Evolutionary conservation across 2,797 vertebrate genomes (phyloP).

Genomic region (Rhadinocentrus ornatus): DNA sequence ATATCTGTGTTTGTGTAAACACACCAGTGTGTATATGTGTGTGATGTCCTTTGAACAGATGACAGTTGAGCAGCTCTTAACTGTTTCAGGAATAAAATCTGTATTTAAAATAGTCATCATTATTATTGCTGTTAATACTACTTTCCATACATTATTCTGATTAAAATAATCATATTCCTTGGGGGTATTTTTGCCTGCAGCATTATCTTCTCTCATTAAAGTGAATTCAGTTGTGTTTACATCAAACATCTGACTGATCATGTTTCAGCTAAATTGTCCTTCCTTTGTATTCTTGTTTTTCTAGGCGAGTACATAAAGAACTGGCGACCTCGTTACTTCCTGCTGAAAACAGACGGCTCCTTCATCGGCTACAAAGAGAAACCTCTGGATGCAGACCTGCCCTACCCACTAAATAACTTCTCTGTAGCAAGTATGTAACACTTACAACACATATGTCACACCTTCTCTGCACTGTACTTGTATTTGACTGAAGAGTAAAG

Average conservation of each 20-base stretch:
- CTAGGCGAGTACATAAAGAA: conserved; percentile 99
- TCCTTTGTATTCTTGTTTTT: conserved; percentile 34
- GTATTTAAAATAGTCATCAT: conserved; percentile 56
- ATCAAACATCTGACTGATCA: neutral
- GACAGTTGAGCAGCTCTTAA: conserved; percentile 58
- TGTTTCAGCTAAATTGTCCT: neutral
- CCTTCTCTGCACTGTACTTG: neutral
- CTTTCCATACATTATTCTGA: conserved; percentile 29
- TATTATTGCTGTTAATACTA: conserved; percentile 42
- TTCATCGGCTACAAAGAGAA: conserved; percentile 99
- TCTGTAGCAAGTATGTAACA: conserved; percentile 95
- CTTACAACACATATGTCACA: neutral
- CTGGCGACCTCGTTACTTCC: conserved; percentile 97
- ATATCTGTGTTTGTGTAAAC: conserved; percentile 25
- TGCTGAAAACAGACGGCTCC: conserved; percentile 97
- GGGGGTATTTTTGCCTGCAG: conserved; percentile 1
- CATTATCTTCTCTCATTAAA: conserved; percentile 12
- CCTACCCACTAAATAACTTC: conserved; percentile 98
- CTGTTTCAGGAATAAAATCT: conserved; percentile 63
- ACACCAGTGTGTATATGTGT: conserved; percentile 22
- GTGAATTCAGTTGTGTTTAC: conserved; percentile 2
- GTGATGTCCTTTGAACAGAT: conserved; percentile 56
- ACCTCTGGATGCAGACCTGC: conserved; percentile 96
- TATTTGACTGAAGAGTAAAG: neutral
- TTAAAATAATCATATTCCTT: conserved; percentile 28